Percentiles rank a stretch among this genome's conserved stretches.
Conservation (phyloP, 2,888 invertebrate species). For the Chymomyza fuscimana region DNA sequence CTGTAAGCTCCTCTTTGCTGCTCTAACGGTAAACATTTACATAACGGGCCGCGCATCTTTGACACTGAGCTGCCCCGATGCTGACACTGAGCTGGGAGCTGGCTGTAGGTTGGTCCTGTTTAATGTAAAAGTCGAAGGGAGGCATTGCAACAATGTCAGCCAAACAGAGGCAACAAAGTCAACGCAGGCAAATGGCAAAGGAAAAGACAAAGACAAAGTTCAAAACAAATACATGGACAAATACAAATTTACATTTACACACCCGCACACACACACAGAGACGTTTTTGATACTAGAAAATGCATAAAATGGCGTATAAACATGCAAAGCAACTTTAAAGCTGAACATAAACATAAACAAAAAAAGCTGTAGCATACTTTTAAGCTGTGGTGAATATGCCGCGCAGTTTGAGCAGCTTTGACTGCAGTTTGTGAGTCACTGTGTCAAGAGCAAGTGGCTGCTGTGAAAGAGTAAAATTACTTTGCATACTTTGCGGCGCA, state of each 20-base stretch:
- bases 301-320: conserved; percentile 43
- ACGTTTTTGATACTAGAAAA: not conserved
- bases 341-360: conserved; percentile 13
- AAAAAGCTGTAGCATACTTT: conserved; percentile 29
- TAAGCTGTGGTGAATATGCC: conserved; percentile 43
- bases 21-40: conserved; percentile 49
- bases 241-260: conserved; percentile 20
- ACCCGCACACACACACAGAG: conserved; percentile 34
- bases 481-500: conserved; percentile 41
- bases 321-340: conserved; percentile 46
- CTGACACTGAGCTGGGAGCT: no score
- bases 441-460: conserved; percentile 3
- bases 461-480: conserved; percentile 21
- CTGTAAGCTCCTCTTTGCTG: conserved; percentile 14
- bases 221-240: conserved; percentile 41
- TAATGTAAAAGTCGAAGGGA: not conserved
- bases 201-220: conserved; percentile 42
- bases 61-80: conserved; percentile 11
- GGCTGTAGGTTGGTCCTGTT: not conserved
- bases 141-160: conserved; percentile 4
- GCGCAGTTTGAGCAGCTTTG: conserved; percentile 41
- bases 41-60: conserved; percentile 56
- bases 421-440: not conserved
- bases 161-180: conserved; percentile 18
- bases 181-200: conserved; percentile 32